Evolutionary conservation across 2,797 vertebrate genomes (phyloP), one percentile per base, ranked within the genome.

Genomic region (Enteromius afrohamiltoni): DNA sequence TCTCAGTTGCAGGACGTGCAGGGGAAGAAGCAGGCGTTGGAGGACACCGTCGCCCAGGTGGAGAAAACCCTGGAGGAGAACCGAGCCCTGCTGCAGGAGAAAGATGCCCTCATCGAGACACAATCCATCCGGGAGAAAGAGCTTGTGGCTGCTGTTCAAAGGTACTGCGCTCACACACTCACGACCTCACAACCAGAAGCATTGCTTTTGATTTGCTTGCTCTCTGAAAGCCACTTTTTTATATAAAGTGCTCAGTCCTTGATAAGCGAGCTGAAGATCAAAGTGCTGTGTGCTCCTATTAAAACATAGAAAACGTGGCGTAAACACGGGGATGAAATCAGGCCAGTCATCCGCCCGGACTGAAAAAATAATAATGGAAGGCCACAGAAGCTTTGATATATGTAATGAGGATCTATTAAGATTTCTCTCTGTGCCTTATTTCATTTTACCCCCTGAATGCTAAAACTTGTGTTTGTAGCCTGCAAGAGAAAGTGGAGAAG

Each of bases 401-500:
- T 4, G 42, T n/a, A 75, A 37, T 9, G 6, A 31, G 26, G 26
- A 62, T n/a, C n/a, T 60, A 9, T 80, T 23, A 4, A 34, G 31
- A 42, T 58, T n/a, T 34, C 47, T 62, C 4, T 53, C 31, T 80
- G 49, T 64, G 26, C 10, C 3, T 37, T 37, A 34, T 74, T 14
- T 58, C 14, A 2, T 16, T 74, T 45, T 26, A 10, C 34, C 26
- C 17, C 3, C 1, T 8, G 19, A 23, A 21, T 58, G n/a, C 16
- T 64, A 83, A 84, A 62, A 49, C 47, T 47, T 29, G 21, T 60
- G 2, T 40, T 17, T 91, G 9, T 86, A 99, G 97, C 85, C 92
- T 99, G 85, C 96, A 97, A 85, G 95, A 97, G 86, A 98, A 98
- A 91, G 97, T 99, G 80, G 96, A 98, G 93, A 95, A 94, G 91